Evolutionary conservation across 2,113 vertebrate species (phyloP).

Genomic region (Desmodus rotundus): DNA sequence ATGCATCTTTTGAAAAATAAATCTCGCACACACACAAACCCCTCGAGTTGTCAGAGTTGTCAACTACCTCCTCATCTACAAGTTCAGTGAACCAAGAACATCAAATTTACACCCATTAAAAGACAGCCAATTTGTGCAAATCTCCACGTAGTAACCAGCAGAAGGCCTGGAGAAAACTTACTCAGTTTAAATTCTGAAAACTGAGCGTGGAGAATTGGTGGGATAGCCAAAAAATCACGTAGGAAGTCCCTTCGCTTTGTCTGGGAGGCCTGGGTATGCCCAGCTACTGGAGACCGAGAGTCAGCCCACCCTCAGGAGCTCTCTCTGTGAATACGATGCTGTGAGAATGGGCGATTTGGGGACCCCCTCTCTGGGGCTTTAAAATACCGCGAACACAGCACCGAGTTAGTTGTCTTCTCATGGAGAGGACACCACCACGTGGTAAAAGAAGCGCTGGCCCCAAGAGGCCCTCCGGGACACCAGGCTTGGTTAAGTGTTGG

Average conservation of each 20-base stretch:
- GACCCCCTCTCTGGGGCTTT: neutral
- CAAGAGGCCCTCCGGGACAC: neutral
- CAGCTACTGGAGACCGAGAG: fast-evolving
- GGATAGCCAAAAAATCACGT: neutral
- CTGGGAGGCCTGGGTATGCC: neutral
- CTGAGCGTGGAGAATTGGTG: neutral
- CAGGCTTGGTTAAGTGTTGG: neutral
- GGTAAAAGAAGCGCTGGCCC: neutral
- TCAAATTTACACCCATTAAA: neutral
- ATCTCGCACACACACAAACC: neutral
- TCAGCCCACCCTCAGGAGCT: fast-evolving
- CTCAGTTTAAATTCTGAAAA: neutral
- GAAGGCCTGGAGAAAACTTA: neutral
- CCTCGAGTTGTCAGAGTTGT: neutral
- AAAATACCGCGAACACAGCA: neutral
- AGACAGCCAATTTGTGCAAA: neutral
- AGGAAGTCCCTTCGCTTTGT: fast-evolving
- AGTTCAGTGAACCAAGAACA: neutral
- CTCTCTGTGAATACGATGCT: fast-evolving
- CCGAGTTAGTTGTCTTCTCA: neutral
- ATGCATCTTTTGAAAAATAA: neutral
- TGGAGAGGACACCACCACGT: neutral
- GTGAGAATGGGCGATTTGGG: neutral
- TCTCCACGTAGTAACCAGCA: neutral
- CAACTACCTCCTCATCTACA: neutral